Evolutionary conservation across 2,797 vertebrate species (phyloP).

Genomic region (Galago senegalensis): DNA sequence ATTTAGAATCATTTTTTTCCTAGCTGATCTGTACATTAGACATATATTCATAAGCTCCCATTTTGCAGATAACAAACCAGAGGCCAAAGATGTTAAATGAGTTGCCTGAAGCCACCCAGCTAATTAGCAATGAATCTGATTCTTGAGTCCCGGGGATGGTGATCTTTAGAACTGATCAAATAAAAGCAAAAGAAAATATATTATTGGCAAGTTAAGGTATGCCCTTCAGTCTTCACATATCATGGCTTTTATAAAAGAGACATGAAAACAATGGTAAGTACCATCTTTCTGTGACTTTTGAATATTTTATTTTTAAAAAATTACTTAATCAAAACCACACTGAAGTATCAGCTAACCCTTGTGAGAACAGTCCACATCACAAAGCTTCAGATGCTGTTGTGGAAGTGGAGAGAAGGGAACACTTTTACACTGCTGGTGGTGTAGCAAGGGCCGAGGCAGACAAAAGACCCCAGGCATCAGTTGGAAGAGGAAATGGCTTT

Average conservation of each 20-base stretch:
- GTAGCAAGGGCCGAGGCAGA: too few relatives aligned
- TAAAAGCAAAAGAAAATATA: constrained; percentile 15
- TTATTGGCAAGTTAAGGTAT: background rate
- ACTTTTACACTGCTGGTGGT: too few relatives aligned
- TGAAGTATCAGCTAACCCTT: too few relatives aligned
- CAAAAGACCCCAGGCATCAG: too few relatives aligned
- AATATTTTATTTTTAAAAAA: background rate
- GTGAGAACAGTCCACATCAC: too few relatives aligned
- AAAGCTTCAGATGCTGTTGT: too few relatives aligned
- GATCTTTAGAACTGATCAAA: background rate
- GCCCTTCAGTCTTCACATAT: background rate
- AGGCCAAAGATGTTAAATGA: background rate
- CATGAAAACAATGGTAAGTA: background rate
- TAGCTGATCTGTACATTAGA: background rate
- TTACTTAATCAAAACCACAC: too few relatives aligned
- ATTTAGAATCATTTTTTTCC: constrained; percentile 2
- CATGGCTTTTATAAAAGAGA: background rate
- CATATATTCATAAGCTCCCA: background rate
- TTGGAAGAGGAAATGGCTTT: too few relatives aligned
- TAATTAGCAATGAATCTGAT: constrained; percentile 17
- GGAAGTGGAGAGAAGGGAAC: too few relatives aligned
- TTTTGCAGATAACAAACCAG: background rate
- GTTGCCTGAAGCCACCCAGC: background rate
- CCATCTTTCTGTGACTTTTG: background rate
- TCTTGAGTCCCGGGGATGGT: background rate